phyloP scores from a whole-genome alignment of 2,888 invertebrate genomes.

The Psococerastis gibbosa region DNA sequence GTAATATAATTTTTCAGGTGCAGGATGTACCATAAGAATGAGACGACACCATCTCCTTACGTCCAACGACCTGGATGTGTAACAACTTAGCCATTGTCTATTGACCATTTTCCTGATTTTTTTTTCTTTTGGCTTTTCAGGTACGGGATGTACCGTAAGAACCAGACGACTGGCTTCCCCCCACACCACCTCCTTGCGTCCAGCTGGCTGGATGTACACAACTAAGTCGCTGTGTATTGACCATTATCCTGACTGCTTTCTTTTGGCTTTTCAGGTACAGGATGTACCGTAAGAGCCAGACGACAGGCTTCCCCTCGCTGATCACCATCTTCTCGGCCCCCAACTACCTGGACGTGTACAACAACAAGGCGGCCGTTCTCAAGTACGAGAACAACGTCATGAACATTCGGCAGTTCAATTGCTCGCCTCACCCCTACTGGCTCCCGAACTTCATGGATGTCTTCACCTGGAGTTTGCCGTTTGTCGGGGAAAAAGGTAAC shows the following conservation, averaged over 20 bases:
- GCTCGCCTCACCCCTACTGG: conserved; percentile 99
- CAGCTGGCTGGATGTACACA: conserved; percentile 98
- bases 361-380: conserved; percentile 99
- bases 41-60: no score
- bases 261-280: conserved; percentile 85
- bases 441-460: conserved; percentile 99
- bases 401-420: conserved; percentile 99
- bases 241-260: conserved; percentile 20
- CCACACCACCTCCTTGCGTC: conserved; percentile 98
- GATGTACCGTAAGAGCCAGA: conserved; percentile 99
- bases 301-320: conserved; percentile 97
- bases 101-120: no score
- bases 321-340: conserved; percentile 99
- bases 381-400: conserved; percentile 99
- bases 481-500: conserved; percentile 91
- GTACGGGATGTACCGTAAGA: conserved; percentile 99
- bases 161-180: conserved; percentile 99
- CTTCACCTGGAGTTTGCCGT: conserved; percentile 99
- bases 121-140: no score
- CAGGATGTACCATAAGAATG: no score
- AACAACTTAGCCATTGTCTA: no score
- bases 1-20: no score
- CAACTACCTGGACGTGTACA: conserved; percentile 99
- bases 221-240: no score
- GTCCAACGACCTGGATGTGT: no score